These are phyloP conservation scores for Tenthredo scrophulariae DNA, from an alignment of 2,888 invertebrate species.

Conservation along the genomic window DNA sequence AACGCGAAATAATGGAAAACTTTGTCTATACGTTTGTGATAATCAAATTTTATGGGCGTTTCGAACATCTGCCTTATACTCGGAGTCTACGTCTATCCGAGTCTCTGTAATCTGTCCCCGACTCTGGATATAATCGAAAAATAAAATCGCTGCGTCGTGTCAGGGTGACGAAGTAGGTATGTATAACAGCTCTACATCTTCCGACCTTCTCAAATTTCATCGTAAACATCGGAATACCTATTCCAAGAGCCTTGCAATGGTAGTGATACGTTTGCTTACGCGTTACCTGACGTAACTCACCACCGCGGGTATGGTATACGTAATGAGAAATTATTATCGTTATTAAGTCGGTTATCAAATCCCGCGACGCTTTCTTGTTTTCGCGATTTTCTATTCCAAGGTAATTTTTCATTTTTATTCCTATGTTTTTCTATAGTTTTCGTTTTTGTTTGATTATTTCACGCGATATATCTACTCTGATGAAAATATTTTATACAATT, in stretches of 20 bases:
- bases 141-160: neutral
- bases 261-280: constrained; percentile 2
- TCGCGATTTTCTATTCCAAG: neutral
- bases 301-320: neutral
- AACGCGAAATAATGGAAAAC: neutral
- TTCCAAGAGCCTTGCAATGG: neutral
- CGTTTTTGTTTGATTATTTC: neutral
- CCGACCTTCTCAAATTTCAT: constrained; percentile 34
- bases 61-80: neutral
- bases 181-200: constrained; percentile 4
- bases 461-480: neutral
- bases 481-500: neutral
- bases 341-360: constrained; percentile 1
- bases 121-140: neutral
- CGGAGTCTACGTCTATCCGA: neutral
- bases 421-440: neutral
- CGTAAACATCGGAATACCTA: constrained; percentile 35
- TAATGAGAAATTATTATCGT: neutral
- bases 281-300: constrained; percentile 21
- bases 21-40: neutral
- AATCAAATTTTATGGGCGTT: constrained; percentile 10
- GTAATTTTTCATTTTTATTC: neutral
- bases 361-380: neutral
- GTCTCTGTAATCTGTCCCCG: neutral
- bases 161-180: constrained; percentile 6